Evolutionary conservation across 2,888 invertebrate genomes (phyloP), one percentile per base, ranked within the genome.

Genomic region (Rhingia campestris): DNA sequence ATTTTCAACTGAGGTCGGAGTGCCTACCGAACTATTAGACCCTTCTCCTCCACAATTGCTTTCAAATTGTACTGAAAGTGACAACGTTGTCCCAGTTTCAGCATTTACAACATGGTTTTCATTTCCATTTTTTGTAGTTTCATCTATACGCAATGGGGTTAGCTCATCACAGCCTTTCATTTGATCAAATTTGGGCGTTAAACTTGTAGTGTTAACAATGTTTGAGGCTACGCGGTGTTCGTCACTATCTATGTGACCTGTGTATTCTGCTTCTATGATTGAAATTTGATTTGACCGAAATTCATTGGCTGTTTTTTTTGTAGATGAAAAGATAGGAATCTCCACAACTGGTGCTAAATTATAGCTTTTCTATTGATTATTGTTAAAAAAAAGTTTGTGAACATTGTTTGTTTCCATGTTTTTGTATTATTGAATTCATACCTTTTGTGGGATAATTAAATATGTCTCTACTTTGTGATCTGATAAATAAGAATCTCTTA

Each of bases 381-480:
- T 58, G 41, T 39, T 1, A 3, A 58, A 66, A 47, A 0, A 53
- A 22, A 22, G 22, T 54, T 0, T 32, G 39, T 30, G 14, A 14
- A 70, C 14, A 9, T 63, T 5, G n/a, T 63, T 43, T 54, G 32
- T 12, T 9, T 37, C 14, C 33, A 32, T 10, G n/a, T 9, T 22
- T 22, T 22, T 22, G 12, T 70, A 53, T 6, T 49, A 69, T 49
- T 49, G 56, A 43, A 30, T 9, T 6, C 92, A 92, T 92, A 96
- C 96, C 93, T 95, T 95, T 1, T 96, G 96, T 39, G 97, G 96
- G 66, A 97, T 92, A 87, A 97, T 97, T 63, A 97, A 94, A 91
- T 94, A 97, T 0, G 97, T 96, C 90, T 97, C 97, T 74, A 97
- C 94, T 92, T 97, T 97, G 89, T 97, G 97, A 88, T 97, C 97